Evolutionary conservation across 2,797 vertebrate species (phyloP).

Genomic region (Enteromius fasciolatus): DNA sequence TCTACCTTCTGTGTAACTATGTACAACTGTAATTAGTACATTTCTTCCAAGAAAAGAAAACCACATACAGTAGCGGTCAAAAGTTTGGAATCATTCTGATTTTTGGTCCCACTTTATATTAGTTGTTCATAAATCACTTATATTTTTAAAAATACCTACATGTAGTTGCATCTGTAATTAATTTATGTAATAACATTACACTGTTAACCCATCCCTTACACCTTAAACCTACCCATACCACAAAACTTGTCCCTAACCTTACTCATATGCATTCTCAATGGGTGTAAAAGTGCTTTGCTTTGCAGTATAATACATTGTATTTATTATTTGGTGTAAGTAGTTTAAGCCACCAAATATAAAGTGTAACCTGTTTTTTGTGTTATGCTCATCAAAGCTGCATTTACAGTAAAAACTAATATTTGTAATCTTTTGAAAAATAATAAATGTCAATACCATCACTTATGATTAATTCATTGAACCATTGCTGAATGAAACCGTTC

Average conservation of each 20-base stretch:
- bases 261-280: too few species aligned
- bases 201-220: too few species aligned
- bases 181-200: too few species aligned
- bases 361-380: too few species aligned
- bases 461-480: background rate
- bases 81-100: background rate
- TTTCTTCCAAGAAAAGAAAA: background rate
- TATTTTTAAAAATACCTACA: too few species aligned
- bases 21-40: background rate
- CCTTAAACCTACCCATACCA: too few species aligned
- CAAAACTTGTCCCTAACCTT: too few species aligned
- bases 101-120: background rate
- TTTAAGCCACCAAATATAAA: too few species aligned
- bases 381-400: background rate
- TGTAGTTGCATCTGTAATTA: too few species aligned
- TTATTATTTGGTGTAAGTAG: background rate
- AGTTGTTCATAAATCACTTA: too few species aligned
- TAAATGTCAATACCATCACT: background rate
- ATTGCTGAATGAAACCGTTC: background rate
- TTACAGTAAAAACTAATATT: background rate
- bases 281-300: too few species aligned
- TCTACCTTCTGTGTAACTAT: conserved; percentile 3
- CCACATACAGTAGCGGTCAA: background rate
- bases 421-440: background rate
- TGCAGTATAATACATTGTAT: too few species aligned